These are phyloP conservation scores for Mylabris sibirica DNA, from an alignment of 2,888 invertebrate species.

Conservation along the genomic window DNA sequence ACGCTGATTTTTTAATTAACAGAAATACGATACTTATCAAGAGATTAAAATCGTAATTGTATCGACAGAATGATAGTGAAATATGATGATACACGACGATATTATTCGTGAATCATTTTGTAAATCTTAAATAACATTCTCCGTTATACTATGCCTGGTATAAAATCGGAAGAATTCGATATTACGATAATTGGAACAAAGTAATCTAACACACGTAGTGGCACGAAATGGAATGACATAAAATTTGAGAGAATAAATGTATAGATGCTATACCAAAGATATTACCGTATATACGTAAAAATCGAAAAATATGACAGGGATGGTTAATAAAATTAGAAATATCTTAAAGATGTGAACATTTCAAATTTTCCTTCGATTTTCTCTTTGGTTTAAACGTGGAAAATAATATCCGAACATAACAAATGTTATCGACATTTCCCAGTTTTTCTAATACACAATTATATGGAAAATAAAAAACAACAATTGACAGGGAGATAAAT, in stretches of 20 bases:
- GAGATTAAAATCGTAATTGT: no score
- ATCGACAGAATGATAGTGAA: not conserved
- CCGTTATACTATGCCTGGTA: not conserved
- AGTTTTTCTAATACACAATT: not conserved
- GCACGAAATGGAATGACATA: not conserved
- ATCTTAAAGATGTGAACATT: no score
- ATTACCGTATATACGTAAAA: not conserved
- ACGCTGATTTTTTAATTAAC: not conserved
- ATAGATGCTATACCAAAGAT: not conserved
- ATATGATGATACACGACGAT: not conserved
- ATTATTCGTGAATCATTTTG: not conserved
- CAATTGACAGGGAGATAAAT: not conserved
- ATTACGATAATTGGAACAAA: slow-evolving; percentile 2
- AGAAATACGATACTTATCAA: not conserved
- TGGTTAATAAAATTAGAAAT: not conserved
- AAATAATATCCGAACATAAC: not conserved
- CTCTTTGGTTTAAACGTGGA: not conserved
- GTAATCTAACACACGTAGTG: not conserved
- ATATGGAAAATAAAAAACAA: not conserved
- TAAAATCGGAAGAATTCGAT: not conserved
- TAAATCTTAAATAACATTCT: not conserved
- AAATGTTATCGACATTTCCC: not conserved
- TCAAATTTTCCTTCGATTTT: not conserved
- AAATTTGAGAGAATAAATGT: not conserved
- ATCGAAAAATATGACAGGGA: not conserved